Evolutionary conservation across 2,888 invertebrate genomes (phyloP).

Genomic region (Dichetophora obliterata): DNA sequence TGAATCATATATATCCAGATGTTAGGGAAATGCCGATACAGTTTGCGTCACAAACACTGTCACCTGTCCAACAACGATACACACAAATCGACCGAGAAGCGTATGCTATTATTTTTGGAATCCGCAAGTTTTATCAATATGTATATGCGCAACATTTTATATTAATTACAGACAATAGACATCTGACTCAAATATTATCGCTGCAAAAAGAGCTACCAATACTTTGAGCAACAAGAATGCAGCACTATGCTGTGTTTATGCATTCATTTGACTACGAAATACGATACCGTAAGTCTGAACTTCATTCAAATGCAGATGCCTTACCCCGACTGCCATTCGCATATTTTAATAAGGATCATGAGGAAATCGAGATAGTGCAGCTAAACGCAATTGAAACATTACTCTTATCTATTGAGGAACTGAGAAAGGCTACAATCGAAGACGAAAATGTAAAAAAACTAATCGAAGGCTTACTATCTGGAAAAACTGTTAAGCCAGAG

Average conservation of each 20-base stretch:
- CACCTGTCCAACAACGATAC: slow-evolving; percentile 51
- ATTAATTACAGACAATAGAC: slow-evolving; percentile 49
- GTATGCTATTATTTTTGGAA: slow-evolving; percentile 59
- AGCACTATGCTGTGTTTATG: slow-evolving; percentile 31
- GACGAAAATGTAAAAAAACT: slow-evolving; percentile 23
- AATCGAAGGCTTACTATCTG: slow-evolving; percentile 22
- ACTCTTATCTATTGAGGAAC: slow-evolving; percentile 27
- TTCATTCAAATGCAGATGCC: slow-evolving; percentile 39
- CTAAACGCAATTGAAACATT: slow-evolving; percentile 24
- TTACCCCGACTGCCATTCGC: slow-evolving; percentile 26
- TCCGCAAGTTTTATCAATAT: slow-evolving; percentile 64
- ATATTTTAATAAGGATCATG: background rate
- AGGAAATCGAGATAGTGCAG: slow-evolving; percentile 32
- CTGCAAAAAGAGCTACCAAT: slow-evolving; percentile 29
- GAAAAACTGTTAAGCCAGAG: slow-evolving; percentile 10
- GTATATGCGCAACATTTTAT: slow-evolving; percentile 63
- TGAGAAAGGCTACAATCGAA: background rate
- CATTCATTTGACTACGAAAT: slow-evolving; percentile 39
- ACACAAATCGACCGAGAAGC: slow-evolving; percentile 57
- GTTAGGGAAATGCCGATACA: slow-evolving; percentile 62
- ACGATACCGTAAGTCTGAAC: slow-evolving; percentile 31
- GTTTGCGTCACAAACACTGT: slow-evolving; percentile 58
- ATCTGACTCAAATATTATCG: slow-evolving; percentile 35
- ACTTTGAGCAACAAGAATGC: background rate
- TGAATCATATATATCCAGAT: slow-evolving; percentile 58